phyloP scores from a whole-genome alignment of 1,140 invertebrate species.

The Drosophila orosa region DNA sequence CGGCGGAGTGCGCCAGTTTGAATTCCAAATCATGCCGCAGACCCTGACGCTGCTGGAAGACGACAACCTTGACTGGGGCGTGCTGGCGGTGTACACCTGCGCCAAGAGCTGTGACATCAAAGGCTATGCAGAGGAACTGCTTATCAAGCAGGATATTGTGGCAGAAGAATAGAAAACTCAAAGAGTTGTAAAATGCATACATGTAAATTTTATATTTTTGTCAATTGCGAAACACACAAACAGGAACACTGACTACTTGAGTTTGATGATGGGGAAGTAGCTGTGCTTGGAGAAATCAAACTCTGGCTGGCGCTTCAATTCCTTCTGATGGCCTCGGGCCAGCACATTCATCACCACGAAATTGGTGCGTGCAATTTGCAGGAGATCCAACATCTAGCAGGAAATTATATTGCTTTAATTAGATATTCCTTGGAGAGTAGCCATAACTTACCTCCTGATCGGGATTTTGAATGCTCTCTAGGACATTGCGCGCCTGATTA shows the following conservation, averaged over 20 bases:
- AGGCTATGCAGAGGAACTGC: conserved; percentile 90
- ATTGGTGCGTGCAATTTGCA: conserved; percentile 97
- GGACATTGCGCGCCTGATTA: conserved; percentile 93
- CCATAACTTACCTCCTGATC: conserved; percentile 90
- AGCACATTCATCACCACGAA: conserved; percentile 97
- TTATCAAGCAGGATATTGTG: conserved; percentile 95
- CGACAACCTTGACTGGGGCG: conserved; percentile 95
- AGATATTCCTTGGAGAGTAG: neutral
- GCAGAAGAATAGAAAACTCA: conserved; percentile 37
- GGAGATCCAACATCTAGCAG: conserved; percentile 90
- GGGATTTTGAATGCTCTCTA: conserved; percentile 91
- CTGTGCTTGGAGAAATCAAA: conserved; percentile 96
- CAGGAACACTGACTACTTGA: conserved; percentile 71
- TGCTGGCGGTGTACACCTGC: conserved; percentile 94
- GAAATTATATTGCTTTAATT: neutral
- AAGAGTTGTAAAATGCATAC: conserved; percentile 40
- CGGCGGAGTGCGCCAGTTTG: conserved; percentile 91
- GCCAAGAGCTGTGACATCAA: conserved; percentile 88
- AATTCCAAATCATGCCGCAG: conserved; percentile 98
- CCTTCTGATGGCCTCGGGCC: conserved; percentile 94
- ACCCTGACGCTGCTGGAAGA: conserved; percentile 90
- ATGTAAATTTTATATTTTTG: conserved; percentile 63
- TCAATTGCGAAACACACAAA: conserved; percentile 56
- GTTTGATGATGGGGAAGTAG: conserved; percentile 96
- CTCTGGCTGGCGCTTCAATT: conserved; percentile 92